phyloP scores from a whole-genome alignment of 2,888 invertebrate genomes.

The Acleris sparsana region DNA sequence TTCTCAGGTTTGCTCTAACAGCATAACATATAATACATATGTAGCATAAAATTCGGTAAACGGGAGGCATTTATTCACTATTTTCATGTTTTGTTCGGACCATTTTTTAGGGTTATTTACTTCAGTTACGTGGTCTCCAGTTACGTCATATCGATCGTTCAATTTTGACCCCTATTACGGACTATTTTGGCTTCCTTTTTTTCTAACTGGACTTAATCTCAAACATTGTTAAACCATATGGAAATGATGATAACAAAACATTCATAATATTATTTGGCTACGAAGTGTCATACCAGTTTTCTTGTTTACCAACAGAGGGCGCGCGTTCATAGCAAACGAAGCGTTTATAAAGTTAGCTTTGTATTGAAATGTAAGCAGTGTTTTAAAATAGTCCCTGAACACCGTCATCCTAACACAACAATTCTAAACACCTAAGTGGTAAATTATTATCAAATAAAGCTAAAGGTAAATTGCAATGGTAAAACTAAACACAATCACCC shows the following conservation, averaged over 20 bases:
- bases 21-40: conserved; percentile 31
- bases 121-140: conserved; percentile 5
- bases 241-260: conserved; percentile 24
- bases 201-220: conserved; percentile 3
- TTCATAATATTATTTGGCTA: conserved; percentile 28
- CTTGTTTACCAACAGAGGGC: conserved; percentile 47
- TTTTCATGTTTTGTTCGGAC: conserved; percentile 24
- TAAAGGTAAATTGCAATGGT: too few relatives aligned
- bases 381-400: too few relatives aligned
- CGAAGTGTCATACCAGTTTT: conserved; percentile 32
- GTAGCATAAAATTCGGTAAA: conserved; percentile 42
- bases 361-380: neutral
- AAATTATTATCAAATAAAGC: too few relatives aligned
- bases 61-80: conserved; percentile 52
- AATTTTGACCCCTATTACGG: neutral
- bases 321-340: conserved; percentile 26
- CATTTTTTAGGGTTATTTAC: conserved; percentile 38
- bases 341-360: conserved; percentile 49
- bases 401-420: too few relatives aligned
- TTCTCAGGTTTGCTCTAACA: conserved; percentile 43
- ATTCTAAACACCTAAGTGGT: too few relatives aligned
- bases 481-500: too few relatives aligned
- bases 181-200: conserved; percentile 5
- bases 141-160: conserved; percentile 4
- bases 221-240: conserved; percentile 16